Evolutionary conservation across 2,113 vertebrate species (phyloP).

Genomic region (Quiscalus mexicanus): DNA sequence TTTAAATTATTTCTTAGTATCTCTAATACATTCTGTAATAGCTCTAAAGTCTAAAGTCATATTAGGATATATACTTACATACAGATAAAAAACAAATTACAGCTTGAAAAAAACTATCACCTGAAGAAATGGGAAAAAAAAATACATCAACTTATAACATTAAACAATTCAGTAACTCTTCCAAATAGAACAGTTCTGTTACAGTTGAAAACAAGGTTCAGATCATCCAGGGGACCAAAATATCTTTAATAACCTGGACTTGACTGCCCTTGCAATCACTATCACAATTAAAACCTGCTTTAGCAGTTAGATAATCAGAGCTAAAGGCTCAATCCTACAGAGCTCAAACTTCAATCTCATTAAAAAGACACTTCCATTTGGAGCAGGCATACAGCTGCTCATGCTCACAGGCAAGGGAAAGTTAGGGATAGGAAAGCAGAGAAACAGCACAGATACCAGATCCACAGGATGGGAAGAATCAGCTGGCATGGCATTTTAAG

Average conservation of each 20-base stretch:
- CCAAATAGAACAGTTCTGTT: not conserved
- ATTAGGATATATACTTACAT: not conserved
- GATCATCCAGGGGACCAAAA: not conserved
- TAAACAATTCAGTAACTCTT: not conserved
- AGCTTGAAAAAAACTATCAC: not conserved
- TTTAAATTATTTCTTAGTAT: not conserved
- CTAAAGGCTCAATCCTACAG: slow-evolving; percentile 37
- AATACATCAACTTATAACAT: not conserved
- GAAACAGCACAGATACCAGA: not conserved
- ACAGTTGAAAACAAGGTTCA: not conserved
- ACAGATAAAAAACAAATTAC: not conserved
- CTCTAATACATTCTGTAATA: not conserved
- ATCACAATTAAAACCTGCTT: slow-evolving; percentile 39
- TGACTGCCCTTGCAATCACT: slow-evolving; percentile 5
- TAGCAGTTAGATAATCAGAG: slow-evolving; percentile 42
- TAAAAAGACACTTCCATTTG: slow-evolving; percentile 24
- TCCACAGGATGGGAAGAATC: not conserved
- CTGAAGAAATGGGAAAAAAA: not conserved
- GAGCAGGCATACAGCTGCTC: not conserved
- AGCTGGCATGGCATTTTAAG: not conserved
- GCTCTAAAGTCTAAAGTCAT: not conserved
- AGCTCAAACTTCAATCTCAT: slow-evolving; percentile 49
- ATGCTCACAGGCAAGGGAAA: not conserved
- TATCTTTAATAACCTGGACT: not conserved
- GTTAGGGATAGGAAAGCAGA: not conserved